Percentiles rank a stretch among this genome's conserved stretches.
These are phyloP conservation scores for Brachionus rubens DNA, from an alignment of 1,140 invertebrate species.

Conservation along the genomic window DNA sequence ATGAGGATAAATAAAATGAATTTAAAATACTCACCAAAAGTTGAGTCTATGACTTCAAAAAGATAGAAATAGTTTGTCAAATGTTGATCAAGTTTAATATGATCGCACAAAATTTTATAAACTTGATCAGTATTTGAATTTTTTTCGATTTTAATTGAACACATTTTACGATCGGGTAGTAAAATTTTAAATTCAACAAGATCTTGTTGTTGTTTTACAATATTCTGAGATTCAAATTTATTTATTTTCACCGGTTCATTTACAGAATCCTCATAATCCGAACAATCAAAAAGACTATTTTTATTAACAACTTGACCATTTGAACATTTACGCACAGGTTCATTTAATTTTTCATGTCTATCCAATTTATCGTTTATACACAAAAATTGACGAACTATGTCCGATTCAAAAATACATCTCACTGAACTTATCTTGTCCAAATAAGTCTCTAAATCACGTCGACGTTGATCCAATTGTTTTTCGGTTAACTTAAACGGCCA, in stretches of 20 bases:
- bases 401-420: slow-evolving; percentile 92
- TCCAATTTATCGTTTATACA: not conserved
- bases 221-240: not conserved
- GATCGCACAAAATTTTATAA: slow-evolving; percentile 71
- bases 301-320: not conserved
- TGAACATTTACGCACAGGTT: not conserved
- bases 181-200: not conserved
- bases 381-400: slow-evolving; percentile 93
- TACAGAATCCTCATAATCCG: not conserved
- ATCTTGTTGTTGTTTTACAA: not conserved
- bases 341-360: not conserved
- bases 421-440: slow-evolving; percentile 77
- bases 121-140: slow-evolving; percentile 31
- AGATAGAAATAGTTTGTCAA: slow-evolving; percentile 88
- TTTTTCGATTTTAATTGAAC: not conserved
- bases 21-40: slow-evolving; percentile 70
- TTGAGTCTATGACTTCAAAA: slow-evolving; percentile 95
- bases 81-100: slow-evolving; percentile 75
- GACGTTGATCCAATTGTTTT: slow-evolving; percentile 87
- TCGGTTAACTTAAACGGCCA: slow-evolving; percentile 94
- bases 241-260: not conserved
- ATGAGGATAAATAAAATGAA: not conserved
- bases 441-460: slow-evolving; percentile 86
- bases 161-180: slow-evolving; percentile 73
- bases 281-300: not conserved